Conservation (phyloP, 1,140 invertebrate species). For the Ceratoteleas bidentatus region DNA sequence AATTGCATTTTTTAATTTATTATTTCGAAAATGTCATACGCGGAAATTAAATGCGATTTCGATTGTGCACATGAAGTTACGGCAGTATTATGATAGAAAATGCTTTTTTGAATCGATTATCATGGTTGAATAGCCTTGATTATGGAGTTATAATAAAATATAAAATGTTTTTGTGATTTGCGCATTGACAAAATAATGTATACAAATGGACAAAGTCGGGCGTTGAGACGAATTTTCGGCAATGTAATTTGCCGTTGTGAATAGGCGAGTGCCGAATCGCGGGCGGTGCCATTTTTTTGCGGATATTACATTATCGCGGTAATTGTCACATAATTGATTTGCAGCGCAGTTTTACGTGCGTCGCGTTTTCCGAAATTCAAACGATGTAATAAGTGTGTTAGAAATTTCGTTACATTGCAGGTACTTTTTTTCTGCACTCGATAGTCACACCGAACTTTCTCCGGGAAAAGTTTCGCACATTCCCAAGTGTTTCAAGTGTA, state of each 20-base stretch:
- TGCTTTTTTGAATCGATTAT: constrained; percentile 2
- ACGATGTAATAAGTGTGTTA: too few relatives aligned
- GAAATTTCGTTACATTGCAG: too few relatives aligned
- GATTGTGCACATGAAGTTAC: constrained; percentile 1
- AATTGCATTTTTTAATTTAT: background rate
- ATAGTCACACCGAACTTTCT: too few relatives aligned
- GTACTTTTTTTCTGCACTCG: too few relatives aligned
- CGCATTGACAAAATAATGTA: background rate
- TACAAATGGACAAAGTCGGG: background rate
- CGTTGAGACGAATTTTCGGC: background rate
- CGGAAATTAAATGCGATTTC: background rate
- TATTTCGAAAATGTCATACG: background rate
- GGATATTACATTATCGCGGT: too few relatives aligned
- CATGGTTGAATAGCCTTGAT: background rate
- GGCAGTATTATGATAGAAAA: background rate
- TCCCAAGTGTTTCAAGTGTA: too few relatives aligned
- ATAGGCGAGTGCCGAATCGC: background rate
- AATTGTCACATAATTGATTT: too few relatives aligned
- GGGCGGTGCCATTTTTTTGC: background rate
- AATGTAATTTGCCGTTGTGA: background rate
- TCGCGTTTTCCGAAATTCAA: too few relatives aligned
- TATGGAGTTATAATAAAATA: constrained; percentile 1
- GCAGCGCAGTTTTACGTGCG: too few relatives aligned
- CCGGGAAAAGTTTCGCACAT: too few relatives aligned
- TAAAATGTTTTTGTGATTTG: constrained; percentile 1